phyloP scores from a whole-genome alignment of 2,888 invertebrate genomes.

The Gonocerus acuteangulatus region DNA sequence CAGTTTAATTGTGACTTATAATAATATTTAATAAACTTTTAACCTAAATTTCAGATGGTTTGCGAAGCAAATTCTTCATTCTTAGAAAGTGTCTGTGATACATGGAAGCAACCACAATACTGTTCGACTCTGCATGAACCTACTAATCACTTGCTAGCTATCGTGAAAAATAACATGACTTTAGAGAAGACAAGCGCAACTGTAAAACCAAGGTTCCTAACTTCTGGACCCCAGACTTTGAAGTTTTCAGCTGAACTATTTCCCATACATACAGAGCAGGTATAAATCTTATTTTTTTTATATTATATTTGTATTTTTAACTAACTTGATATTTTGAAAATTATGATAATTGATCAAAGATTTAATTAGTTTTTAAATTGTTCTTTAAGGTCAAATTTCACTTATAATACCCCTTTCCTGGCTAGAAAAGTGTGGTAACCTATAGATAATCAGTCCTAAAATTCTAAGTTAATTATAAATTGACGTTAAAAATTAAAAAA shows the following conservation, averaged over 20 bases:
- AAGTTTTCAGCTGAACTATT: slow-evolving; percentile 14
- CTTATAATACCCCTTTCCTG: too few relatives aligned
- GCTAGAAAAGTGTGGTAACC: too few relatives aligned
- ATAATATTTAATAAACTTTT: too few relatives aligned
- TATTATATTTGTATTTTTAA: too few relatives aligned
- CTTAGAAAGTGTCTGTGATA: slow-evolving; percentile 16
- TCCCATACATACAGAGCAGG: not conserved
- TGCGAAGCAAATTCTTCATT: slow-evolving; percentile 21
- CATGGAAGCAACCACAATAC: slow-evolving; percentile 27
- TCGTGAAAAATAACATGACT: not conserved
- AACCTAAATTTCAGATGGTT: slow-evolving; percentile 28
- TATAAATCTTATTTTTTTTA: not conserved
- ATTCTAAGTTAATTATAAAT: too few relatives aligned
- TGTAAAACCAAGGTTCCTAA: not conserved
- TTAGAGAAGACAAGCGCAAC: not conserved
- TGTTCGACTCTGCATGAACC: slow-evolving; percentile 22
- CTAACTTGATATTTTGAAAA: too few relatives aligned
- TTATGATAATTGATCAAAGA: too few relatives aligned
- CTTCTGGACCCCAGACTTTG: slow-evolving; percentile 1
- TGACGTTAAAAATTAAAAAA: too few relatives aligned
- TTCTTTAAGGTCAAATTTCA: too few relatives aligned
- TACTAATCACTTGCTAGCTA: not conserved
- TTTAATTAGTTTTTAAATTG: too few relatives aligned
- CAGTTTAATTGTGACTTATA: too few relatives aligned
- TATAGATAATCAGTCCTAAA: too few relatives aligned